phyloP scores from a whole-genome alignment of 2,888 invertebrate genomes.

The Drosophila kuntzei region DNA sequence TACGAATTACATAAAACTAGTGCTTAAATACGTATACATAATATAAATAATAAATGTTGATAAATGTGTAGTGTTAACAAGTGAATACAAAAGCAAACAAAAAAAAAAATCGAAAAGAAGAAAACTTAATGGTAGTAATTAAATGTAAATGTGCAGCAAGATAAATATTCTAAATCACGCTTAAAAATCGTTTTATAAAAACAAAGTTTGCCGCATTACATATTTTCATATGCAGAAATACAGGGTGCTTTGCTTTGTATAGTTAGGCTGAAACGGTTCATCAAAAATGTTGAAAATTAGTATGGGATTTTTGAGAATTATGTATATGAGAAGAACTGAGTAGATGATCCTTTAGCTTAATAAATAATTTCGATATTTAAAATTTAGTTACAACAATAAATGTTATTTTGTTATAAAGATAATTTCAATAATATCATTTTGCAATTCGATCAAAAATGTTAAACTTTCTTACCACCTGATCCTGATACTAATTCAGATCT shows the following conservation, averaged over 20 bases:
- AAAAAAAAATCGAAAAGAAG: too few relatives aligned
- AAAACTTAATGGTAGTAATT: constrained; percentile 42
- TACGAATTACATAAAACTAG: constrained; percentile 39
- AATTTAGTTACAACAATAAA: constrained; percentile 18
- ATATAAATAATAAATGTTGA: constrained; percentile 72
- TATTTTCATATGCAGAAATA: constrained; percentile 61
- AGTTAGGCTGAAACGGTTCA: constrained; percentile 32
- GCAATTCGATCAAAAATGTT: constrained; percentile 11
- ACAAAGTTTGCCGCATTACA: constrained; percentile 40
- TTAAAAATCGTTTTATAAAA: constrained; percentile 48
- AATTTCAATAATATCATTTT: background rate
- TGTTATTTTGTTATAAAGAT: constrained; percentile 16
- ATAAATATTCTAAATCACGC: constrained; percentile 60
- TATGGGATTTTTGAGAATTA: constrained; percentile 38
- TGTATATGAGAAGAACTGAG: constrained; percentile 50
- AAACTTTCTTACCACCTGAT: background rate
- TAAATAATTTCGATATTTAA: background rate
- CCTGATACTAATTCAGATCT: constrained; percentile 8
- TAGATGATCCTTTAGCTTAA: constrained; percentile 29
- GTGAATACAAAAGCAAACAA: constrained; percentile 29
- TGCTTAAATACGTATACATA: constrained; percentile 39
- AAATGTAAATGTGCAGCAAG: constrained; percentile 55
- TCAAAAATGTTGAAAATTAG: constrained; percentile 22
- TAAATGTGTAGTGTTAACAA: constrained; percentile 80
- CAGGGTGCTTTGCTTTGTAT: constrained; percentile 57